Conservation (phyloP, 2,797 vertebrate species). For the Cossypha polioptera region DNA sequence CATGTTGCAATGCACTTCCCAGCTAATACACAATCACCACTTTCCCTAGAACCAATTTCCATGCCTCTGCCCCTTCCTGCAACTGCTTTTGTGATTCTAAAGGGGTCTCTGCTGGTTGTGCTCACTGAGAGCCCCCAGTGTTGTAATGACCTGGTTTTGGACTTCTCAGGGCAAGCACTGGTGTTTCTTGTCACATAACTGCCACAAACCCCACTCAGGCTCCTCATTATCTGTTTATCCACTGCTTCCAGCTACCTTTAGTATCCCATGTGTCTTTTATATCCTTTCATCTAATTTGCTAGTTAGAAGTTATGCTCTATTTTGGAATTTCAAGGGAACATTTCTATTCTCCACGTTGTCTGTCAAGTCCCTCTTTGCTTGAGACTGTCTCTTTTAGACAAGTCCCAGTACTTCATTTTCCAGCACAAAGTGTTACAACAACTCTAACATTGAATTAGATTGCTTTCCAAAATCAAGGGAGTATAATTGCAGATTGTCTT, state of each 20-base stretch:
- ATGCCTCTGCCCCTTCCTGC: not conserved
- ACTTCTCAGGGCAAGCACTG: not conserved
- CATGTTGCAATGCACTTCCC: not conserved
- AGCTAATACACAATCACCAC: not conserved
- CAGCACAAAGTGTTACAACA: not conserved
- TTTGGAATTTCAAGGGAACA: not conserved
- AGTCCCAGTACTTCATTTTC: not conserved
- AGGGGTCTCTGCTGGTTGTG: not conserved
- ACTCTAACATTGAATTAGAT: not conserved
- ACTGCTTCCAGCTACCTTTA: not conserved
- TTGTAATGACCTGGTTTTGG: not conserved
- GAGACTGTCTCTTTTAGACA: not conserved
- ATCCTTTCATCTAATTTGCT: not conserved
- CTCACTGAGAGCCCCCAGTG: accelerated
- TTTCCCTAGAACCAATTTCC: not conserved
- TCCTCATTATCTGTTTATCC: not conserved
- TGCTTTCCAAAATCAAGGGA: not conserved
- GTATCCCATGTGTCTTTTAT: not conserved
- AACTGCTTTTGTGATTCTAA: not conserved
- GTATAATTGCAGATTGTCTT: not conserved
- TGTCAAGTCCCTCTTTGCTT: not conserved
- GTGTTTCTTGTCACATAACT: not conserved
- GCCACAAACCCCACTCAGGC: not conserved
- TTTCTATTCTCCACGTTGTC: not conserved
- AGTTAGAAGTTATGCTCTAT: not conserved